These are phyloP conservation scores for Toxotes jaculatrix DNA, from an alignment of 2,113 vertebrate genomes.

Conservation along the genomic window DNA sequence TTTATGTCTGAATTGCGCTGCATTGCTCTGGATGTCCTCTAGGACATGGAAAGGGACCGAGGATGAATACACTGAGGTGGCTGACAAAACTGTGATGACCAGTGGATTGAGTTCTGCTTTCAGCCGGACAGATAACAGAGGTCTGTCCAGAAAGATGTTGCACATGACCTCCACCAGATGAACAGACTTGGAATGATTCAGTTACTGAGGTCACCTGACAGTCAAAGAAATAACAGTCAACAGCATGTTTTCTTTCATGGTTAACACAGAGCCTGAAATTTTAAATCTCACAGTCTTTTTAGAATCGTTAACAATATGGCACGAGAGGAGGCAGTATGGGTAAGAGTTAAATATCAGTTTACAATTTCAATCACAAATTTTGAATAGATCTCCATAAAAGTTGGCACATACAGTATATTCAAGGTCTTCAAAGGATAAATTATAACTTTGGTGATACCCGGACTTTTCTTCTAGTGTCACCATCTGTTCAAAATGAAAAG, in stretches of 20 bases:
- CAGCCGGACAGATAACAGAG: constrained; percentile 87
- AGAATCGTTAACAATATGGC: no score
- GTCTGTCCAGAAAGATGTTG: constrained; percentile 82
- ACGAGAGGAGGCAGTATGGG: background rate
- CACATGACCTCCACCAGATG: constrained; percentile 77
- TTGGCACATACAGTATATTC: background rate
- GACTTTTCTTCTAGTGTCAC: no score
- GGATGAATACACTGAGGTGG: constrained; percentile 82
- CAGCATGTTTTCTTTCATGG: background rate
- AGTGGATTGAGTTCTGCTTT: constrained; percentile 88
- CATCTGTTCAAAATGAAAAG: no score
- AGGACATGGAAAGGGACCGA: constrained; percentile 81
- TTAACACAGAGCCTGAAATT: background rate
- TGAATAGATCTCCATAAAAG: background rate
- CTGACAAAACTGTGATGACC: constrained; percentile 85
- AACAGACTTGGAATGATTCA: constrained; percentile 64
- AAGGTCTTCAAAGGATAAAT: background rate
- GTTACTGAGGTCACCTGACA: constrained; percentile 80
- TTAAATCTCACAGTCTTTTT: background rate
- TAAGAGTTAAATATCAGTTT: background rate
- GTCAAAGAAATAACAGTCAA: constrained; percentile 1
- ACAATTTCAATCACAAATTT: background rate
- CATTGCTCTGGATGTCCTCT: constrained; percentile 77
- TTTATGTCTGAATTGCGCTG: constrained; percentile 2
- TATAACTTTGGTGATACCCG: no score